Evolutionary conservation across 2,797 vertebrate species (phyloP).

Genomic region (Vespertilio murinus): DNA sequence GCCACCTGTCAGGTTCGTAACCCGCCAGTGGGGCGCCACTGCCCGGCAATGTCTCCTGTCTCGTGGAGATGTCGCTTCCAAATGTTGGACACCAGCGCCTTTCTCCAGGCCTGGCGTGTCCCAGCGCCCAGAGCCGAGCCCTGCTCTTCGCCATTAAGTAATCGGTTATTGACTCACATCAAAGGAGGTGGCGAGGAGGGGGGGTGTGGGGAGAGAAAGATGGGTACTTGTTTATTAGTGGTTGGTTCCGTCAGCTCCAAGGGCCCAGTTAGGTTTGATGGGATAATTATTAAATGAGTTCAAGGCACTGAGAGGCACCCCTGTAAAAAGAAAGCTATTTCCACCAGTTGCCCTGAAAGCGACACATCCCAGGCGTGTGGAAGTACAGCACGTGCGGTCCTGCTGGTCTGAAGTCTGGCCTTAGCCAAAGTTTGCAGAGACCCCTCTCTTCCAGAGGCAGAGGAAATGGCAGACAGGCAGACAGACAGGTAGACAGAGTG

Average conservation of each 20-base stretch:
- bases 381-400: background rate
- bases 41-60: conserved; percentile 55
- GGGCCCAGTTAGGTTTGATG: background rate
- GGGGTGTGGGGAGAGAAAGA: background rate
- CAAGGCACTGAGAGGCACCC: background rate
- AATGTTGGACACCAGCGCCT: conserved; percentile 60
- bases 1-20: conserved; percentile 62
- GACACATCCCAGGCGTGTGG: background rate
- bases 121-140: conserved; percentile 59
- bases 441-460: fast-evolving
- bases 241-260: fast-evolving
- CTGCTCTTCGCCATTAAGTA: conserved; percentile 74
- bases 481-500: background rate
- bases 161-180: conserved; percentile 69
- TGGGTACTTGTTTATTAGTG: fast-evolving
- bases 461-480: background rate
- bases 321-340: background rate
- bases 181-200: conserved; percentile 48
- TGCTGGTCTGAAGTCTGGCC: background rate
- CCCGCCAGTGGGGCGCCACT: conserved; percentile 59
- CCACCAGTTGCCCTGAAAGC: background rate
- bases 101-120: conserved; percentile 70
- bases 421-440: background rate
- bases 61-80: conserved; percentile 52
- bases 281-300: background rate